phyloP scores from a whole-genome alignment of 2,797 vertebrate genomes.

The Capromys pilorides region DNA sequence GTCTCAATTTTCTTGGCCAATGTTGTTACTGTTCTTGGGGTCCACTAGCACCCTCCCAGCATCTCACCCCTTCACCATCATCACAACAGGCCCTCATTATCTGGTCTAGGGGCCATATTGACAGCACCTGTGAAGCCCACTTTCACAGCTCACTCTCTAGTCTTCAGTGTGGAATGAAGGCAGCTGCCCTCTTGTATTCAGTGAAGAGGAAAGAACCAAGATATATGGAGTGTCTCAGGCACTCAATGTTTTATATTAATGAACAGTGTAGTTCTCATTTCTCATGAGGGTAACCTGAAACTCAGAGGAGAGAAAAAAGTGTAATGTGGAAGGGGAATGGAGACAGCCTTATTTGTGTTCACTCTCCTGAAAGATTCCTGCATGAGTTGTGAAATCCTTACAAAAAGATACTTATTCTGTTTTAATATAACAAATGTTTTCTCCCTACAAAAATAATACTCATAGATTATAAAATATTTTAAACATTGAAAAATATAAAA shows the following conservation, averaged over 20 bases:
- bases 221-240: not conserved
- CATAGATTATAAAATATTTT: constrained; percentile 45
- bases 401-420: not conserved
- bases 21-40: not conserved
- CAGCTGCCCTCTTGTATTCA: not conserved
- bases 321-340: accelerated
- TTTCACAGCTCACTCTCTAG: not conserved
- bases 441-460: not conserved
- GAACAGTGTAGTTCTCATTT: not conserved
- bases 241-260: not conserved
- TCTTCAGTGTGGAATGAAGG: not conserved
- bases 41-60: not conserved
- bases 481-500: constrained; percentile 32
- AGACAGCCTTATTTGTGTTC: not conserved
- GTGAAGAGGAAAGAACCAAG: not conserved
- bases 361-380: not conserved
- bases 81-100: not conserved
- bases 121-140: not conserved
- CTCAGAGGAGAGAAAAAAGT: not conserved
- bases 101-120: not conserved
- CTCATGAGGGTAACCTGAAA: not conserved
- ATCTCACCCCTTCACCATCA: not conserved
- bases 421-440: not conserved
- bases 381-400: not conserved
- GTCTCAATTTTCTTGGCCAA: not conserved